Percentiles rank a stretch among this genome's conserved stretches.
phyloP scores from a whole-genome alignment of 2,797 vertebrate species.

The Ctenosaura bakeri region DNA sequence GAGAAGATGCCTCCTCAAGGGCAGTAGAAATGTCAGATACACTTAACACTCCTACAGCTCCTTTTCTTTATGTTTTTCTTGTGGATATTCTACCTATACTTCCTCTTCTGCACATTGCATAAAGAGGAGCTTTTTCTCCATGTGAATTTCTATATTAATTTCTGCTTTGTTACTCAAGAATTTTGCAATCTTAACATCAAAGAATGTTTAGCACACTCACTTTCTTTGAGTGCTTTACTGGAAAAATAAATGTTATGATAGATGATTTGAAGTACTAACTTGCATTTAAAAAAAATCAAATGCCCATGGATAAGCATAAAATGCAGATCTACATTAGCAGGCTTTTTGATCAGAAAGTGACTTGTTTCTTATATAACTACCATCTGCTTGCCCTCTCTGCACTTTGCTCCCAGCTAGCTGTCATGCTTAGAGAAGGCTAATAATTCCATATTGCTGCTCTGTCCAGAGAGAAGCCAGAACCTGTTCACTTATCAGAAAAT shows the following conservation, averaged over 20 bases:
- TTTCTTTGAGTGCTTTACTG: neutral
- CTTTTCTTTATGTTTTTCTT: neutral
- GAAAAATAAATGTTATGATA: slow-evolving; percentile 15
- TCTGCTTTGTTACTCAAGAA: slow-evolving; percentile 12
- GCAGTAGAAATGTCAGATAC: slow-evolving; percentile 7
- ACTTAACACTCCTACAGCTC: slow-evolving; percentile 8
- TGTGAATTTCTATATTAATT: slow-evolving; percentile 6
- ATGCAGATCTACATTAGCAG: slow-evolving; percentile 32
- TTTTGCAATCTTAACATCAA: neutral
- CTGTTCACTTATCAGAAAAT: slow-evolving; percentile 33
- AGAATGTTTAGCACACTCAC: slow-evolving; percentile 1
- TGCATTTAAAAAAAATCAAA: neutral
- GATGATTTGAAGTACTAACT: slow-evolving; percentile 40
- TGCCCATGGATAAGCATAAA: slow-evolving; percentile 33
- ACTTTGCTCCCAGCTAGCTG: slow-evolving; percentile 51
- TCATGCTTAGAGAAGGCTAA: slow-evolving; percentile 58
- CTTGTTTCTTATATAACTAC: slow-evolving; percentile 55
- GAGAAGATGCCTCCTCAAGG: neutral
- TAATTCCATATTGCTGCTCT: slow-evolving; percentile 51
- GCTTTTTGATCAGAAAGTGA: slow-evolving; percentile 31
- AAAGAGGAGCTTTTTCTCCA: neutral
- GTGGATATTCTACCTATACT: neutral
- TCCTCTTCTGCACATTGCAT: slow-evolving; percentile 27
- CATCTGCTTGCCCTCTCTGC: slow-evolving; percentile 58
- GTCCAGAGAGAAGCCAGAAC: slow-evolving; percentile 31